Evolutionary conservation across 2,888 invertebrate species (phyloP).

Genomic region (Sepioteuthis lessoniana): DNA sequence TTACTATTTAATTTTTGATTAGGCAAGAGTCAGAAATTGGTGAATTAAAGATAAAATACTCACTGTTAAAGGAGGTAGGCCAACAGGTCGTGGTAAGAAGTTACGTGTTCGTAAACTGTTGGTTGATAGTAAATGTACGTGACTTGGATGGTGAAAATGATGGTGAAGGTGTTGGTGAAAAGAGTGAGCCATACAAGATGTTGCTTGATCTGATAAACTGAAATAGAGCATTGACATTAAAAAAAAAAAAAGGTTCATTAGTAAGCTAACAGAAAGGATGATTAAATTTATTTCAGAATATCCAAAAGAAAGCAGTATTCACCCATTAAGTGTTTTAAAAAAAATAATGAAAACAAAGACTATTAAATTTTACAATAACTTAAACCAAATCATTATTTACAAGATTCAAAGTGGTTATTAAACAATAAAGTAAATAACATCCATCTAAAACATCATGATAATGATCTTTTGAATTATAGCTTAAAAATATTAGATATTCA

Average conservation of each 20-base stretch:
- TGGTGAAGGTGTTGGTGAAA: slow-evolving; percentile 43
- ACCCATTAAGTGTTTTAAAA: too few species aligned
- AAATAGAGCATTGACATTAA: background rate
- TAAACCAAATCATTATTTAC: too few species aligned
- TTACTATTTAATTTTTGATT: too few species aligned
- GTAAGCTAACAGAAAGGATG: background rate
- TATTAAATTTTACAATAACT: too few species aligned
- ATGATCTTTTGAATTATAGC: too few species aligned
- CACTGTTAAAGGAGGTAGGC: background rate
- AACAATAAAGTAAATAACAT: too few species aligned
- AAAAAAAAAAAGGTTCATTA: background rate
- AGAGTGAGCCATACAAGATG: slow-evolving; percentile 34
- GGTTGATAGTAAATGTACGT: background rate
- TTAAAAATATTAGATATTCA: too few species aligned
- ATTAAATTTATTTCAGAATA: too few species aligned
- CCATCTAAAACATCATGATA: too few species aligned
- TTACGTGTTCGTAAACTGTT: background rate
- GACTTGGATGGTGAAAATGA: slow-evolving; percentile 44
- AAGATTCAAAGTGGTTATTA: too few species aligned
- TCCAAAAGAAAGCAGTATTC: too few species aligned
- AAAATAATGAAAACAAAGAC: too few species aligned
- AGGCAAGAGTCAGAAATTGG: background rate
- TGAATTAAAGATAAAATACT: background rate
- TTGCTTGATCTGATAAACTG: background rate
- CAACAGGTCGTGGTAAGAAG: background rate